These are phyloP conservation scores for Atopsyche davidsoni DNA, from an alignment of 1,140 invertebrate species.

Conservation along the genomic window DNA sequence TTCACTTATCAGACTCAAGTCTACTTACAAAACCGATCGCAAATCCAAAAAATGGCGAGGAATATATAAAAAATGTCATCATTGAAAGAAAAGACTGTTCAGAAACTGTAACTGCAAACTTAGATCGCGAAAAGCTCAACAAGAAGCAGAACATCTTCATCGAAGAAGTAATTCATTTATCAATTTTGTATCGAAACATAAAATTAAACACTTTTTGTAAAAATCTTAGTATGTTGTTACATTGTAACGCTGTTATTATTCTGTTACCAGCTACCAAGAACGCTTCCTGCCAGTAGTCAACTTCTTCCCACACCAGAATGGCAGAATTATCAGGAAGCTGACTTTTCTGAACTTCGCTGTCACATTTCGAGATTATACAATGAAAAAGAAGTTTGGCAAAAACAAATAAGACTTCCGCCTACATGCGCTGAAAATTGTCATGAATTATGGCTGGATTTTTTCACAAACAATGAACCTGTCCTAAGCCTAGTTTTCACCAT, in stretches of 20 bases:
- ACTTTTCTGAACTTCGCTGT: constrained; percentile 34
- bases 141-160: constrained; percentile 25
- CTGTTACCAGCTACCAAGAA: constrained; percentile 29
- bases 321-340: constrained; percentile 35
- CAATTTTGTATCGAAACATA: neutral
- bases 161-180: constrained; percentile 14
- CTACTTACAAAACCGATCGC: neutral
- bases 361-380: constrained; percentile 26
- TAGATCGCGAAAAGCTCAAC: constrained; percentile 9
- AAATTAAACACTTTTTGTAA: neutral
- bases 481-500: constrained; percentile 21
- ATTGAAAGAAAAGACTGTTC: constrained; percentile 20
- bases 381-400: constrained; percentile 22
- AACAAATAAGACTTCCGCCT: constrained; percentile 11
- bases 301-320: constrained; percentile 35
- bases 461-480: constrained; percentile 18
- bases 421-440: constrained; percentile 17
- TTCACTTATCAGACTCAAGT: constrained; percentile 11
- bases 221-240: neutral
- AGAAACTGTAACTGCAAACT: constrained; percentile 12
- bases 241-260: constrained; percentile 13
- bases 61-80: constrained; percentile 26
- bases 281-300: constrained; percentile 27
- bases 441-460: constrained; percentile 22
- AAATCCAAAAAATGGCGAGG: constrained; percentile 19